phyloP scores from a whole-genome alignment of 2,113 vertebrate genomes.

The Dolichallabes microphthalmus region DNA sequence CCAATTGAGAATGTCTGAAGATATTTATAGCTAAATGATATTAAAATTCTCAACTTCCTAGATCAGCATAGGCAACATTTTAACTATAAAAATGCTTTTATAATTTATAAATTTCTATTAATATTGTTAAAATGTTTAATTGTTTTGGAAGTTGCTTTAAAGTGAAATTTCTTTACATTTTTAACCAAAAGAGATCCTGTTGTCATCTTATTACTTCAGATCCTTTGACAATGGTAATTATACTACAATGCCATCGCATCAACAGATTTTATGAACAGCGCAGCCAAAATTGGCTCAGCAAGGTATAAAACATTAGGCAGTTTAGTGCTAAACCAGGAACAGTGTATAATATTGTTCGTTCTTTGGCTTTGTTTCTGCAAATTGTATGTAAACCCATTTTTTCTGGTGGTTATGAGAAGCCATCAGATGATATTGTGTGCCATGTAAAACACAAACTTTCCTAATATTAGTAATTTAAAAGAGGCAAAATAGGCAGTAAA shows the following conservation, averaged over 20 bases:
- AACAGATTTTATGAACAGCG: conserved; percentile 58
- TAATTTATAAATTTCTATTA: neutral
- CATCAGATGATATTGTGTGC: conserved; percentile 51
- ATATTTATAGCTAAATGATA: conserved; percentile 31
- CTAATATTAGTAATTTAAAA: conserved; percentile 62
- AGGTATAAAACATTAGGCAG: conserved; percentile 54
- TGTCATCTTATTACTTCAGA: neutral
- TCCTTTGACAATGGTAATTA: conserved; percentile 38
- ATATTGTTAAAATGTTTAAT: neutral
- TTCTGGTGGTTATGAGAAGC: conserved; percentile 34
- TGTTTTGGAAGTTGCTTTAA: neutral
- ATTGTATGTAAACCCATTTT: conserved; percentile 33
- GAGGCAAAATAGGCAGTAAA: conserved; percentile 60
- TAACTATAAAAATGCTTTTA: neutral
- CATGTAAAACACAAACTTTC: conserved; percentile 58
- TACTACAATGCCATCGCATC: conserved; percentile 50
- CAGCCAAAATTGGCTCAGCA: conserved; percentile 26
- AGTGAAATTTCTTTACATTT: neutral
- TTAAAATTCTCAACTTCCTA: neutral
- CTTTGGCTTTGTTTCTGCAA: conserved; percentile 40
- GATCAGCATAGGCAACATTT: neutral
- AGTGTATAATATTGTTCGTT: conserved; percentile 38
- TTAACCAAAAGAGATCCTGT: neutral
- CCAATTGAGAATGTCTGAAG: conserved; percentile 33
- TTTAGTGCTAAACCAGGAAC: conserved; percentile 16